Percentiles rank a stretch among this genome's conserved stretches.
These are phyloP conservation scores for Willisornis vidua DNA, from an alignment of 2,113 vertebrate species.

Conservation along the genomic window DNA sequence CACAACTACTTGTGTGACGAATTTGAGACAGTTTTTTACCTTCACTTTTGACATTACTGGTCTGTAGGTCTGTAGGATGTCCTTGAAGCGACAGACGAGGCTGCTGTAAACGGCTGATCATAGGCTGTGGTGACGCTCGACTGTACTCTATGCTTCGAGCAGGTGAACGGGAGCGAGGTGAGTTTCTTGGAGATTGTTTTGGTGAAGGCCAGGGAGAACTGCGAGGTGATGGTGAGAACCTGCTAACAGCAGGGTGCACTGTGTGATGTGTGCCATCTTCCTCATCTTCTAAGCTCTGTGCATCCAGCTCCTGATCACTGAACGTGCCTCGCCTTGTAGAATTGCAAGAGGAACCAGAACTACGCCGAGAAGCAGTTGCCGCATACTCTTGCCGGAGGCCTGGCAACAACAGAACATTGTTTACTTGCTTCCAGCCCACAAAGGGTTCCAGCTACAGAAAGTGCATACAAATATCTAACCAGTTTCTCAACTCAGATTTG, in stretches of 20 bases:
- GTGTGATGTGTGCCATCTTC: constrained; percentile 88
- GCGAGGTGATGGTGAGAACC: constrained; percentile 94
- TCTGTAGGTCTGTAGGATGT: constrained; percentile 88
- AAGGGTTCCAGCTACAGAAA: not conserved
- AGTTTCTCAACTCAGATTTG: not conserved
- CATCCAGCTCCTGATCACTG: constrained; percentile 97
- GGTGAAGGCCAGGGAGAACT: constrained; percentile 93
- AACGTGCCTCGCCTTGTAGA: constrained; percentile 91
- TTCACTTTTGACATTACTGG: constrained; percentile 93
- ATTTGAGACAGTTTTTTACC: constrained; percentile 73
- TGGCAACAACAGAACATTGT: constrained; percentile 36
- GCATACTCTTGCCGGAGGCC: constrained; percentile 97
- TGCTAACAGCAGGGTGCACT: constrained; percentile 85
- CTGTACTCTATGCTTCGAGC: constrained; percentile 91
- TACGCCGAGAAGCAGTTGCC: constrained; percentile 91
- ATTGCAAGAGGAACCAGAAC: constrained; percentile 97
- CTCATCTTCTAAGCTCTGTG: constrained; percentile 96
- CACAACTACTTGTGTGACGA: not conserved
- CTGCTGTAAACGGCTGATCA: constrained; percentile 94
- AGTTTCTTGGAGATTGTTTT: constrained; percentile 87
- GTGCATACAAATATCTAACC: not conserved
- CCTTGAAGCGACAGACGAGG: constrained; percentile 95
- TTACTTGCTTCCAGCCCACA: not conserved
- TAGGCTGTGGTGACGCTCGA: constrained; percentile 90
- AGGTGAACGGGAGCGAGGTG: constrained; percentile 93